Evolutionary conservation across 2,113 vertebrate genomes (phyloP), one percentile per base, ranked within the genome.

Genomic region (Microcebus tavaratra): DNA sequence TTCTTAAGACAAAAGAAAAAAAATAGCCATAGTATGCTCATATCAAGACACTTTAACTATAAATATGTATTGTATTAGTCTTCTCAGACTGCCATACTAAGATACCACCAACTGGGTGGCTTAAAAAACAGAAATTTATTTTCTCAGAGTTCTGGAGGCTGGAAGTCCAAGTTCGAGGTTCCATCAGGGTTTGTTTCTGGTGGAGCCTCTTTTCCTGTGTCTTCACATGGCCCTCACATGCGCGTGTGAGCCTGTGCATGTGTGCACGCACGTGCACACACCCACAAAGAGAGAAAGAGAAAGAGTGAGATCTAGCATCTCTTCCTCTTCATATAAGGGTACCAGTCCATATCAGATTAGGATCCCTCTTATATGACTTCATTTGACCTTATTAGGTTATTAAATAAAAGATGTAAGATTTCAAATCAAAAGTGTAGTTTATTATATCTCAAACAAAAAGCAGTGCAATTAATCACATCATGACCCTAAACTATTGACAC

Each of bases 131-230:
- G 25, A 80, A 36, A 36, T 29, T n/a, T 87, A 50, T 72, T 65
- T 73, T 81, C 34, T 59, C 20, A 31, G 34, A 61, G 23, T 67
- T 85, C 13, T 82, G 31, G 67, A 82, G 6, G n/a, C 8, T n/a
- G 67, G 36, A 61, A 57, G 34, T 8, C 29, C 21, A 79, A 85
- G 31, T 61, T 25, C 9, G 5, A 48, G 20, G 3, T 42, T 27
- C 12, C 0, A 0, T 48, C 20, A 75, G 23, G 2, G 2, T 31
- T 83, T 15, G 2, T n/a, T 34, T 20, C 48, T 29, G 20, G 15
- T 36, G 50, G 57, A 36, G 8, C 7, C 12, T 53, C 48, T 45
- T 29, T n/a, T 20, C 23, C 55, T 63, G 8, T 55, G 18, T 25
- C 29, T 3, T 76, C 36, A 4, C 42, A 31, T 36, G 23, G 55